Evolutionary conservation across 1,140 invertebrate genomes (phyloP).

Genomic region (Tyrophagus putrescentiae): DNA sequence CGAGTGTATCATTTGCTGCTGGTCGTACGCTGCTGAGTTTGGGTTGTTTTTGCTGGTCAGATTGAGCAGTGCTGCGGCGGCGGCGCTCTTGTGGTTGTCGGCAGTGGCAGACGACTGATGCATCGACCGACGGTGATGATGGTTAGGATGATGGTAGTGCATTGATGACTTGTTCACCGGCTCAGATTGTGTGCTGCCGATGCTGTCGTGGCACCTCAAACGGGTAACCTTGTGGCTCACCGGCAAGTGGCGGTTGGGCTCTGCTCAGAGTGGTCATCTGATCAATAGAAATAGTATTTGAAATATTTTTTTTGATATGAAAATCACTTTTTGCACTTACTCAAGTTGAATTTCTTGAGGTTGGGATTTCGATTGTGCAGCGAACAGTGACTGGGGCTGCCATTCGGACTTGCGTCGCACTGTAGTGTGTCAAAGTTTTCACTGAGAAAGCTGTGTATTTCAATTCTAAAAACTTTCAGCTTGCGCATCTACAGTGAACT

Average conservation of each 20-base stretch:
- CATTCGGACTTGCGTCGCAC: conserved; percentile 41
- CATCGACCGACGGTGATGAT: too few relatives aligned
- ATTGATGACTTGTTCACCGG: conserved; percentile 26
- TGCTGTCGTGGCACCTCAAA: conserved; percentile 37
- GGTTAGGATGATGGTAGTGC: too few relatives aligned
- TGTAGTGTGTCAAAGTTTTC: conserved; percentile 77
- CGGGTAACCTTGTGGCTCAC: conserved; percentile 30
- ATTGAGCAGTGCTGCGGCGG: neutral
- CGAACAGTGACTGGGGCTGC: conserved; percentile 32
- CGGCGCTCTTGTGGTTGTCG: neutral
- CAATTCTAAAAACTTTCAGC: conserved; percentile 69
- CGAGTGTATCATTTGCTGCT: neutral
- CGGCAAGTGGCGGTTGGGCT: too few relatives aligned
- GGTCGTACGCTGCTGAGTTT: neutral
- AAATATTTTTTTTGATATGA: too few relatives aligned
- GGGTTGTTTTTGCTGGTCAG: neutral
- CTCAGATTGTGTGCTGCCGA: conserved; percentile 37
- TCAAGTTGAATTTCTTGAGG: neutral
- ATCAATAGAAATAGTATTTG: too few relatives aligned
- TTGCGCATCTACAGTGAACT: conserved; percentile 59
- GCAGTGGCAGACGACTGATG: neutral
- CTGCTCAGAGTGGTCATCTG: too few relatives aligned
- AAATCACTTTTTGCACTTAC: neutral
- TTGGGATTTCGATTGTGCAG: neutral
- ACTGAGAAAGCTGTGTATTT: conserved; percentile 64